Percentiles rank a stretch among this genome's conserved stretches.
phyloP scores from a whole-genome alignment of 2,113 vertebrate species.

The Oreotrochilus melanogaster region DNA sequence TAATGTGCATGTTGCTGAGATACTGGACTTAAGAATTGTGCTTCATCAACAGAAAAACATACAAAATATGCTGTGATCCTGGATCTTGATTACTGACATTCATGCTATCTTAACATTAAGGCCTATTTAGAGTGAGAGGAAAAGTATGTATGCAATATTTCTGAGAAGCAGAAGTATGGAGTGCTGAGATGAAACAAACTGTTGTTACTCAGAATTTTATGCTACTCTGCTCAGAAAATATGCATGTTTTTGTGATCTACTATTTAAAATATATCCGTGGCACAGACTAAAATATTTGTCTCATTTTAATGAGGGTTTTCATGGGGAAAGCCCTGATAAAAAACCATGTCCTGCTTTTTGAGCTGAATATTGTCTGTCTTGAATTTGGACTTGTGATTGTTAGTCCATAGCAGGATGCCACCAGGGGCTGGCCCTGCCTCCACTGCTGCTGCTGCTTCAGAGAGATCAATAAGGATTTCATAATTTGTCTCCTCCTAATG shows the following conservation, averaged over 20 bases:
- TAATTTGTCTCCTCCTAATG: not conserved
- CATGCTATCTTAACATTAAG: not conserved
- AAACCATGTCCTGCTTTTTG: not conserved
- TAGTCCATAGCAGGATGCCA: fast-evolving
- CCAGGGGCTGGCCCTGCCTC: not conserved
- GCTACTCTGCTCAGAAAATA: not conserved
- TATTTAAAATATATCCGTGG: not conserved
- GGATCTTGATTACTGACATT: not conserved
- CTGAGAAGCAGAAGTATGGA: not conserved
- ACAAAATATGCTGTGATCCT: not conserved
- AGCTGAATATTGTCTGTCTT: not conserved
- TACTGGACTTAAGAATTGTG: not conserved
- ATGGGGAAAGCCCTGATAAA: not conserved
- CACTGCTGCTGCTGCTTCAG: not conserved
- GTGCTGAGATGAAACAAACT: not conserved
- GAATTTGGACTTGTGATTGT: not conserved
- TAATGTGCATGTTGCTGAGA: not conserved
- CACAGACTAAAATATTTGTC: not conserved
- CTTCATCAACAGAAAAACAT: not conserved
- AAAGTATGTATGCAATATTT: not conserved
- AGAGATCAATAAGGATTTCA: not conserved
- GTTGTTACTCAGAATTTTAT: not conserved
- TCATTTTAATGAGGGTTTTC: not conserved
- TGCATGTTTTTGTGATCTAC: not conserved
- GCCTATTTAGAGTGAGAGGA: not conserved